Evolutionary conservation across 2,888 invertebrate species (phyloP).

Genomic region (Cephus rjabovi): DNA sequence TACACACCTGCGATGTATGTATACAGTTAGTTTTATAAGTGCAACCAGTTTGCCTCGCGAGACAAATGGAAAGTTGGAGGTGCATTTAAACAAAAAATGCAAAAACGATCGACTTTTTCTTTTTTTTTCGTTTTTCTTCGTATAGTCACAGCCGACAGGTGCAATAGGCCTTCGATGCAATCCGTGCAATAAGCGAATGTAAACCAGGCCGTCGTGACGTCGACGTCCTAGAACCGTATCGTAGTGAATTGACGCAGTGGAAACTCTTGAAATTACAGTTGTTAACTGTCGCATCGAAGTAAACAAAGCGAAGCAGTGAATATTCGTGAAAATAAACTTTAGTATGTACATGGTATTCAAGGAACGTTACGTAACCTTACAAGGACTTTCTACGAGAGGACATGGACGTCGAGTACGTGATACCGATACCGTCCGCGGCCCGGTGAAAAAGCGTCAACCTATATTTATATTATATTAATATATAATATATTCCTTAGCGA

Average conservation of each 20-base stretch:
- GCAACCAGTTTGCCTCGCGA: too few relatives aligned
- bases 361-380: too few relatives aligned
- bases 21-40: neutral
- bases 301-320: neutral
- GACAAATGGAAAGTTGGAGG: neutral
- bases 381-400: neutral
- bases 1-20: neutral
- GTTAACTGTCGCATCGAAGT: neutral
- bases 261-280: neutral
- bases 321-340: neutral
- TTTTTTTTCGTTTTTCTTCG: conserved; percentile 3
- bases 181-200: conserved; percentile 18
- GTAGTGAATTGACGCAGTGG: neutral
- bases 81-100: conserved; percentile 6
- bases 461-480: conserved; percentile 7
- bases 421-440: neutral
- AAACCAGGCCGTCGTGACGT: conserved; percentile 14
- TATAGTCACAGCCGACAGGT: conserved; percentile 17
- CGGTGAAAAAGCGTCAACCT: neutral
- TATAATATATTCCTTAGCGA: conserved; percentile 31
- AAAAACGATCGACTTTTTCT: conserved; percentile 6
- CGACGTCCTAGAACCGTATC: conserved; percentile 12
- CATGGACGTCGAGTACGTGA: neutral
- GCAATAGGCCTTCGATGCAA: conserved; percentile 14
- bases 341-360: too few relatives aligned